These are phyloP conservation scores for Coendou prehensilis DNA, from an alignment of 2,797 vertebrate genomes.

Conservation along the genomic window DNA sequence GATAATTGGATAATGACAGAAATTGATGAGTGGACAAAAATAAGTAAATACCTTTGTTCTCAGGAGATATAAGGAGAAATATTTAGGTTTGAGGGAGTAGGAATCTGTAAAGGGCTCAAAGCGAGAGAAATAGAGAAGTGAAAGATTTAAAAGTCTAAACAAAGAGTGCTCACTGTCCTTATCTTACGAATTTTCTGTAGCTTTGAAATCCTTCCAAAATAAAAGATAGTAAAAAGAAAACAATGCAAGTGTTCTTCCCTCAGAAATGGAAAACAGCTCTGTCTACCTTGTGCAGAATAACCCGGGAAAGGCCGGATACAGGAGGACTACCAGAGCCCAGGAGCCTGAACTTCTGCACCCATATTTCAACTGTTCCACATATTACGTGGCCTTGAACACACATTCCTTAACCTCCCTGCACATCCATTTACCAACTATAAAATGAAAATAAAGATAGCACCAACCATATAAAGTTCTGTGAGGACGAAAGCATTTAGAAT, in stretches of 20 bases:
- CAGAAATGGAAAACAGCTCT: not conserved
- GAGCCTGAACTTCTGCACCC: not conserved
- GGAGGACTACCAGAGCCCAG: not conserved
- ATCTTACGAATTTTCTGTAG: not conserved
- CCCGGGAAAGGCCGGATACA: not conserved
- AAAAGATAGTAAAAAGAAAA: not conserved
- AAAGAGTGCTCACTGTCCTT: not conserved
- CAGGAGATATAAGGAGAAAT: not conserved
- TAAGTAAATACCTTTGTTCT: not conserved
- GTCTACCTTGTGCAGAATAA: not conserved
- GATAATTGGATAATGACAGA: not conserved
- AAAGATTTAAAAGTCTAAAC: not conserved
- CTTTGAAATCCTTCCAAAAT: not conserved
- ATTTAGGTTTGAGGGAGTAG: not conserved
- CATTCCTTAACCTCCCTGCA: not conserved
- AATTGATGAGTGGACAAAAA: not conserved
- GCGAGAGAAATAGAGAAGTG: not conserved
- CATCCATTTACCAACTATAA: not conserved
- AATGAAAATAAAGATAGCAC: not conserved
- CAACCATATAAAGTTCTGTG: not conserved
- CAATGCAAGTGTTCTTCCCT: not conserved
- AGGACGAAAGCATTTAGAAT: not conserved
- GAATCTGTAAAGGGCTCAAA: not conserved
- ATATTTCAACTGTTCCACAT: not conserved
- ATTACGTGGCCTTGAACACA: not conserved